Percentiles rank a stretch among this genome's conserved stretches.
phyloP scores from a whole-genome alignment of 2,888 invertebrate species.

The Melinaea marsaeus region DNA sequence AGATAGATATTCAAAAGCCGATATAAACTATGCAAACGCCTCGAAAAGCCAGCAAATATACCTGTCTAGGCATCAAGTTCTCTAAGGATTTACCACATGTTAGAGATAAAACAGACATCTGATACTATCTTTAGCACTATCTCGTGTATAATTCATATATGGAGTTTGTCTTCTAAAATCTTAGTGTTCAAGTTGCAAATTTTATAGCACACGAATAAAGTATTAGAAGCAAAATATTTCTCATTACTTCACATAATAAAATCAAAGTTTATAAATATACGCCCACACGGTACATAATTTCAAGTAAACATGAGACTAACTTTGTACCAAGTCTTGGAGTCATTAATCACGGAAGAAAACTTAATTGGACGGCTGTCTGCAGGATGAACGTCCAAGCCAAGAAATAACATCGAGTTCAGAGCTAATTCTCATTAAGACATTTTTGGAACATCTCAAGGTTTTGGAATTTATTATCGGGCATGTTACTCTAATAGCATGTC shows the following conservation, averaged over 20 bases:
- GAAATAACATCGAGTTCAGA: constrained; percentile 25
- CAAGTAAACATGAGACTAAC: constrained; percentile 6
- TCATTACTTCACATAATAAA: too few species aligned
- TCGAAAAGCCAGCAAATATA: too few species aligned
- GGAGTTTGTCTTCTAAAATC: too few species aligned
- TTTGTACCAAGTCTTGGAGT: constrained; percentile 37
- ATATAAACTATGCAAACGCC: too few species aligned
- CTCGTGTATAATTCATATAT: not conserved
- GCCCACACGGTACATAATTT: constrained; percentile 1
- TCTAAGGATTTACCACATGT: not conserved
- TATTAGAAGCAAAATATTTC: too few species aligned
- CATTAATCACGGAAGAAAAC: constrained; percentile 66
- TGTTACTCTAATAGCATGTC: not conserved
- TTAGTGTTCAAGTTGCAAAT: too few species aligned
- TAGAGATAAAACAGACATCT: not conserved
- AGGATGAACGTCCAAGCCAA: constrained; percentile 49
- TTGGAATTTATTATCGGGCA: not conserved
- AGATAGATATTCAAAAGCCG: too few species aligned
- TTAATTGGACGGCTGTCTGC: constrained; percentile 59
- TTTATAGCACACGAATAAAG: too few species aligned
- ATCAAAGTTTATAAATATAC: not conserved
- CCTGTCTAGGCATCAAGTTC: not conserved
- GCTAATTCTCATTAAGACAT: constrained; percentile 24
- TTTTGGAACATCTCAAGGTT: constrained; percentile 11
- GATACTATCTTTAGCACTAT: not conserved